Base-by-base conservation (phyloP, 2,113 vertebrate species). In the Nothobranchius kuhntae region DNA sequence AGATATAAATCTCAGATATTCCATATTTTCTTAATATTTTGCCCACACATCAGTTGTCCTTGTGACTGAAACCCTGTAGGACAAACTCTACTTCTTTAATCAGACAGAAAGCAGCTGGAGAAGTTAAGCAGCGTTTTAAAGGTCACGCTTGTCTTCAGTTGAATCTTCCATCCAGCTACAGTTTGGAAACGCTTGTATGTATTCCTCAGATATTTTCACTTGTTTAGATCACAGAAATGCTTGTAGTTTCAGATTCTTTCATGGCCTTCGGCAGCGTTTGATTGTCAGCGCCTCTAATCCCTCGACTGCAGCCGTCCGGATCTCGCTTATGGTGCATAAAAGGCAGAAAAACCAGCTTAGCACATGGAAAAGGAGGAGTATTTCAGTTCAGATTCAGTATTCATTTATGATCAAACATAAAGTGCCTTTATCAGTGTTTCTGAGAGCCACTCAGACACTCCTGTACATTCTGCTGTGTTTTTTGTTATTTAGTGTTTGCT, bases 311-410 rank as follows among this genome's bases (percentile, higher is more conserved):
- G 57, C 65, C 12, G 30, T 53, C 13, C 56, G 45, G 53, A 53
- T 76, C 67, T 65, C 6, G 40, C 70, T 85, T 53, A 56, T 56
- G 52, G 57, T 48, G 72, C 75, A 71, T 1, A 73, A 73, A 47
- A 52, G 12, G 21, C 60, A 21, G 17, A 63, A 64, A 61, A 21
- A 60, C 65, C 21, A 38, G 42, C 55, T 53, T 46, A 51, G 78
- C 66, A 82, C 65, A 50, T 65, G 71, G 61, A 78, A 51, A 42
- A 62, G 68, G 13, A 13, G 24, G 13, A 0, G 10, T 11, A 50
- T 52, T 58, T 46, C 9, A 36, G 24, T 65, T 30, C 2, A 8
- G 36, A 36, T 75, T 65, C 47, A 36, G 40, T 40, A 13, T 58
- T 53, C 38, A 24, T 45, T 35, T 66, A 14, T 48, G 53, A n/a